Evolutionary conservation across 2,888 invertebrate genomes (phyloP).

Genomic region (Chloroclystis v-ata): DNA sequence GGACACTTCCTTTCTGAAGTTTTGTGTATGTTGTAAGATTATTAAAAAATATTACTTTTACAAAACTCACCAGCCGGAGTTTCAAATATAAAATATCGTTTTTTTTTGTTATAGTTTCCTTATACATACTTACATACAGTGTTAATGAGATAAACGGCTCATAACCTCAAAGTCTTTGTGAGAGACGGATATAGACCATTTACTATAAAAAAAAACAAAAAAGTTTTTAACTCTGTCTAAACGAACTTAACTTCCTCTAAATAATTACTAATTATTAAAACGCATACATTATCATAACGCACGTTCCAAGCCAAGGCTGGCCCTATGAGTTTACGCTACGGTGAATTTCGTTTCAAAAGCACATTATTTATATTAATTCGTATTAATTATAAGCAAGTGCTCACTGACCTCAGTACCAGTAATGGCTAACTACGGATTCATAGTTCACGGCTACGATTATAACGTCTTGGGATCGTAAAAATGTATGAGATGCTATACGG

Average conservation of each 20-base stretch:
- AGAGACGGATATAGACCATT: too few relatives aligned
- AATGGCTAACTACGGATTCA: slow-evolving; percentile 66
- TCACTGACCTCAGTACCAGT: slow-evolving; percentile 75
- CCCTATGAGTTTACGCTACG: slow-evolving; percentile 73
- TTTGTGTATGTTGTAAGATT: too few relatives aligned
- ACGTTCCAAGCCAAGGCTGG: slow-evolving; percentile 63
- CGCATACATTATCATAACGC: slow-evolving; percentile 43
- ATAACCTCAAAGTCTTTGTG: too few relatives aligned
- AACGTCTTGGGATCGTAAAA: slow-evolving; percentile 61
- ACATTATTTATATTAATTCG: slow-evolving; percentile 58
- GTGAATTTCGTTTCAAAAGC: slow-evolving; percentile 68
- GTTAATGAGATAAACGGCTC: too few relatives aligned
- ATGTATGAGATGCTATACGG: neutral
- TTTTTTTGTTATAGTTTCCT: too few relatives aligned
- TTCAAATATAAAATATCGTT: too few relatives aligned
- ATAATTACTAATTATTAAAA: slow-evolving; percentile 1
- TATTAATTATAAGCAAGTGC: slow-evolving; percentile 69
- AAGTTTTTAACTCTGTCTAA: too few relatives aligned
- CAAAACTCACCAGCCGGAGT: too few relatives aligned
- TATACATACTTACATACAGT: too few relatives aligned
- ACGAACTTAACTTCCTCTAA: neutral
- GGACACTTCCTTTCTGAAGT: too few relatives aligned
- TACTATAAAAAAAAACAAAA: too few relatives aligned
- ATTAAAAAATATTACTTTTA: too few relatives aligned
- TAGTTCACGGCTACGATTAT: slow-evolving; percentile 76